A percentile compares a stretch with the other conserved stretches of the same genome.
Conservation (phyloP, 2,797 vertebrate genomes). For the Gephyroberyx darwinii region DNA sequence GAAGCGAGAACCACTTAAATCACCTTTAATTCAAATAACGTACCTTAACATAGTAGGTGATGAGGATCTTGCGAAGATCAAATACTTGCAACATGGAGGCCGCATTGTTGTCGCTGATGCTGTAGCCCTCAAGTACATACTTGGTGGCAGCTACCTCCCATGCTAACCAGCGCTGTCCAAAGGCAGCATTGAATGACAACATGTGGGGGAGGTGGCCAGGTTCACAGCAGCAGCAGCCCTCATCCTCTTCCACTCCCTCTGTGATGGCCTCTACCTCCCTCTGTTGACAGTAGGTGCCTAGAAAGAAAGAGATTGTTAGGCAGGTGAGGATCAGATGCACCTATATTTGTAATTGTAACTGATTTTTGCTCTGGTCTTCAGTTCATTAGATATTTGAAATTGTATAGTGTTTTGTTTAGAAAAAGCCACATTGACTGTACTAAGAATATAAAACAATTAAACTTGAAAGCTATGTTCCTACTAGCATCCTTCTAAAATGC, state of each 20-base stretch:
- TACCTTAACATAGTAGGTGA: constrained; percentile 99
- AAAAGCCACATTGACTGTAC: no score
- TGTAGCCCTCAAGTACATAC: constrained; percentile 97
- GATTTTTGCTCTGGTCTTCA: no score
- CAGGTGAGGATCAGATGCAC: background rate
- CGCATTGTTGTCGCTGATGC: constrained; percentile 98
- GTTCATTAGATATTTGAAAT: no score
- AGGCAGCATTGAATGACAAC: constrained; percentile 96
- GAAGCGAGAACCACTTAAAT: background rate
- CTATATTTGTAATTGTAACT: no score
- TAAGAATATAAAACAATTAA: no score
- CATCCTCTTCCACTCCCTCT: constrained; percentile 98
- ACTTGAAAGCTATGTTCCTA: no score
- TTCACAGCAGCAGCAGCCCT: constrained; percentile 98
- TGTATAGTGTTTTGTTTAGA: no score
- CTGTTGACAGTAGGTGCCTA: constrained; percentile 98
- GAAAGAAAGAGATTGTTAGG: constrained; percentile 4
- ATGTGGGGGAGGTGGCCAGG: constrained; percentile 96
- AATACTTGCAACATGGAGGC: constrained; percentile 99
- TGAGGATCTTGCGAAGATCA: constrained; percentile 96
- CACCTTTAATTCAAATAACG: background rate
- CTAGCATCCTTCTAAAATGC: no score
- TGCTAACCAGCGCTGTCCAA: constrained; percentile 97
- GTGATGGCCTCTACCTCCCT: constrained; percentile 99
- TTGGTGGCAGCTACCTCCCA: constrained; percentile 99